A percentile compares a stretch with the other conserved stretches of the same genome.
phyloP scores from a whole-genome alignment of 2,888 invertebrate species.

The Synanthedon andrenaeformis region DNA sequence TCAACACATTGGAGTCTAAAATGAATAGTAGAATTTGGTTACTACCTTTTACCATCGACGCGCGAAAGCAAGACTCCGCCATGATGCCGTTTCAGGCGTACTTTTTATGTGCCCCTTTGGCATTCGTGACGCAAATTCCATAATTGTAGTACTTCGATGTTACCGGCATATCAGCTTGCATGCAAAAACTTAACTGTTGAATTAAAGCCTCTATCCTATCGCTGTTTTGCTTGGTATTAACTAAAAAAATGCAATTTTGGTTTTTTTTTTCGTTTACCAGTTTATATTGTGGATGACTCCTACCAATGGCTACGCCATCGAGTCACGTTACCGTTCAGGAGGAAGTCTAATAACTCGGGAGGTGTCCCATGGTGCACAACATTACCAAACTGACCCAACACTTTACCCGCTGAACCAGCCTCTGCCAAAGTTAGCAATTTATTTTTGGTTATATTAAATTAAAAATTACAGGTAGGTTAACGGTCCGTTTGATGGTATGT shows the following conservation, averaged over 20 bases:
- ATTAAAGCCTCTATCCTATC: not conserved
- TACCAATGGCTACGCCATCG: constrained; percentile 23
- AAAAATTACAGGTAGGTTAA: no score
- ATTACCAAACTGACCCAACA: constrained; percentile 71
- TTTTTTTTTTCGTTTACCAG: constrained; percentile 26
- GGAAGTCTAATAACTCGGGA: constrained; percentile 63
- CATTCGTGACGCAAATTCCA: no score
- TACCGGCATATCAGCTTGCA: not conserved
- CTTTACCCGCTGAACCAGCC: constrained; percentile 79
- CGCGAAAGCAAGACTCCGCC: no score
- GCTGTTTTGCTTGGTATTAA: not conserved
- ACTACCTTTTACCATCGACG: no score
- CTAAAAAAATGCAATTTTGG: not conserved
- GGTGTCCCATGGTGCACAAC: constrained; percentile 70
- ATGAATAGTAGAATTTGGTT: no score
- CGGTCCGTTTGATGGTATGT: no score
- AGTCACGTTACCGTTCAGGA: constrained; percentile 58
- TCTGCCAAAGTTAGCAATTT: constrained; percentile 64
- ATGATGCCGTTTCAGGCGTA: no score
- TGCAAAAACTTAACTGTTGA: not conserved
- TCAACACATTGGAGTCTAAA: no score
- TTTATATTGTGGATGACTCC: constrained; percentile 68
- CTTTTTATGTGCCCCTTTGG: no score
- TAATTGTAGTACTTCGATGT: no score
- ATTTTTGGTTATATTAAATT: no score